Conservation (phyloP, 2,888 invertebrate genomes). For the Brachyptera putata region DNA sequence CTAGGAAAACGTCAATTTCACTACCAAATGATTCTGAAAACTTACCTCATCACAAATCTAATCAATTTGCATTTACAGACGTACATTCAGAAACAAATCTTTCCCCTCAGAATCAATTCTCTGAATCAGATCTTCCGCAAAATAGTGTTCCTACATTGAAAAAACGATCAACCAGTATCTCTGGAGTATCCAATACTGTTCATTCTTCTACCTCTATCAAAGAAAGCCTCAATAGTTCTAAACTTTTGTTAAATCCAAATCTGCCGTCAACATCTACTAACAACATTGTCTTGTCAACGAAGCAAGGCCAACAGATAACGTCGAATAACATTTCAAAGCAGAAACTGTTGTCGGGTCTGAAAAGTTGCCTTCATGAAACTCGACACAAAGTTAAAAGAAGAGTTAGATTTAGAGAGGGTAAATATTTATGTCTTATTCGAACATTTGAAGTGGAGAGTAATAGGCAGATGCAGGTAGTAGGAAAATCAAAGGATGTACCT, state of each 20-base stretch:
- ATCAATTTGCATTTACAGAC: no score
- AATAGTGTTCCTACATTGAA: background rate
- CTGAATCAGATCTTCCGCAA: background rate
- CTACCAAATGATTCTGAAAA: no score
- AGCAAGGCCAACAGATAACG: background rate
- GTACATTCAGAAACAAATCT: background rate
- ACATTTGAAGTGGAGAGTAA: background rate
- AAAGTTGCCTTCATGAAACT: background rate
- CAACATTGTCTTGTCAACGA: background rate
- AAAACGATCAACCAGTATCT: no score
- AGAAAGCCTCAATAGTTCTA: no score
- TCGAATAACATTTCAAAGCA: background rate
- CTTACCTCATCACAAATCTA: no score
- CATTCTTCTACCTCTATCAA: no score
- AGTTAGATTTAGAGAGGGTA: background rate
- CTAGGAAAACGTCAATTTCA: background rate
- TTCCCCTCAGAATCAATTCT: background rate
- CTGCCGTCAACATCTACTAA: no score
- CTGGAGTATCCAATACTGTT: no score
- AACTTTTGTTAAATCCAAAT: no score
- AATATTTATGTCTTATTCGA: no score
- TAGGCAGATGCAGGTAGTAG: background rate
- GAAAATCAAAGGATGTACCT: background rate
- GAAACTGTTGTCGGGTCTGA: background rate
- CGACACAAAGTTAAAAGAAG: background rate